phyloP scores from a whole-genome alignment of 2,797 vertebrate species.

The Buphagus erythrorhynchus region DNA sequence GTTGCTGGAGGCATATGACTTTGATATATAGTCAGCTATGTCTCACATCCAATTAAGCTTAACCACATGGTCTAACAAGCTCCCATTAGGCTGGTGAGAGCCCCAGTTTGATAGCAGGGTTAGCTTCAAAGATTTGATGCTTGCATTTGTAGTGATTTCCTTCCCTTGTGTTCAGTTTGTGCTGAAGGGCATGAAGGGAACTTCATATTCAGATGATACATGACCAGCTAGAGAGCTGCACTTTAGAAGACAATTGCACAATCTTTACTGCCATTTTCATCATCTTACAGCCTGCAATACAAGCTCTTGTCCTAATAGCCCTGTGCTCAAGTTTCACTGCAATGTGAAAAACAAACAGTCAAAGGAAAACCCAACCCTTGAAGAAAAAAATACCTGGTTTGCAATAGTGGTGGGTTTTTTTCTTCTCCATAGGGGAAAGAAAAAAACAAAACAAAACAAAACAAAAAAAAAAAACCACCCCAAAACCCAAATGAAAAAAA shows the following conservation, averaged over 20 bases:
- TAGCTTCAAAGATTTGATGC: conserved; percentile 43
- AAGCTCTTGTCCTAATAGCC: conserved; percentile 2
- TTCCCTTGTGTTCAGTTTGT: conserved; percentile 17
- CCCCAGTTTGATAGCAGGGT: conserved; percentile 31
- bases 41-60: conserved; percentile 61
- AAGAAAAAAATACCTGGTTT: conserved; percentile 45
- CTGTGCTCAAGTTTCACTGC: conserved; percentile 34
- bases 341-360: conserved; percentile 33
- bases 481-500: background rate
- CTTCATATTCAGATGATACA: conserved; percentile 31
- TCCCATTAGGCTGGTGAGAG: conserved; percentile 49
- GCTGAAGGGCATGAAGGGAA: conserved; percentile 41
- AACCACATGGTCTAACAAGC: conserved; percentile 59
- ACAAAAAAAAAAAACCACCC: background rate
- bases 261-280: conserved; percentile 55
- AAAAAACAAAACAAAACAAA: background rate
- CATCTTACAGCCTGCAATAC: conserved; percentile 40
- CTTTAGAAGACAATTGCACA: conserved; percentile 50
- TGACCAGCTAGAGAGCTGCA: conserved; percentile 16
- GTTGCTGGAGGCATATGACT: conserved; percentile 59
- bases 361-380: conserved; percentile 1
- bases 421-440: background rate
- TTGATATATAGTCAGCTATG: conserved; percentile 58
- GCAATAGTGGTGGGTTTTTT: background rate
- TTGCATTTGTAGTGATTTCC: conserved; percentile 52